Conservation (phyloP, 2,113 vertebrate genomes). For the Pluvianellus socialis region DNA sequence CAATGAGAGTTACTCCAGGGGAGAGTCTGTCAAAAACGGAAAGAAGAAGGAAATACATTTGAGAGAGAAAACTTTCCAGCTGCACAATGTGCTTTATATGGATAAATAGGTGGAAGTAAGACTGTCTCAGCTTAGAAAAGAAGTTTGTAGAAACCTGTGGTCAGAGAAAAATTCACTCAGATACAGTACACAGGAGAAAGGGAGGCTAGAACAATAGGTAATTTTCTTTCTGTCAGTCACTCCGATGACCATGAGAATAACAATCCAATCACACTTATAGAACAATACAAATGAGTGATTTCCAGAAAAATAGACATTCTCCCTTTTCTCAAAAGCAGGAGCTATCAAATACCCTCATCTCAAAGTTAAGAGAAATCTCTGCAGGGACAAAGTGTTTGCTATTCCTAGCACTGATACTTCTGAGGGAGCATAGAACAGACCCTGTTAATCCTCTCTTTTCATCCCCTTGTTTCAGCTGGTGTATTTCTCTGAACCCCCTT, state of each 20-base stretch:
- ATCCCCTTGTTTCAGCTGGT: neutral
- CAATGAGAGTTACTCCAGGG: neutral
- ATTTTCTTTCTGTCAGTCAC: neutral
- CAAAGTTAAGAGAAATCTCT: neutral
- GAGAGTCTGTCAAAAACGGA: neutral
- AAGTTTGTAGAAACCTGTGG: neutral
- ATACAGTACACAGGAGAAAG: neutral
- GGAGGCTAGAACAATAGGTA: neutral
- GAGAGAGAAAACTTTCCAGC: neutral
- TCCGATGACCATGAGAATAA: neutral
- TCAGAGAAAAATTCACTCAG: neutral
- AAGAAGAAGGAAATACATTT: neutral
- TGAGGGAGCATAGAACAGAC: neutral
- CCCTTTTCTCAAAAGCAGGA: neutral
- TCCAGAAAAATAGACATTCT: neutral
- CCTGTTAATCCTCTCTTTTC: neutral
- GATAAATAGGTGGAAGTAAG: neutral
- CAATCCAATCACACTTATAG: neutral
- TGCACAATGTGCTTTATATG: neutral
- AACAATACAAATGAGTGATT: neutral
- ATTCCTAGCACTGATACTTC: neutral
- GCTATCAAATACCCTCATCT: neutral
- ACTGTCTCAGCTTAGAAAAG: neutral
- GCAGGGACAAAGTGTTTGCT: neutral
- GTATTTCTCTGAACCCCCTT: neutral